Evolutionary conservation across 2,113 vertebrate genomes (phyloP).

Genomic region (Bos javanicus): DNA sequence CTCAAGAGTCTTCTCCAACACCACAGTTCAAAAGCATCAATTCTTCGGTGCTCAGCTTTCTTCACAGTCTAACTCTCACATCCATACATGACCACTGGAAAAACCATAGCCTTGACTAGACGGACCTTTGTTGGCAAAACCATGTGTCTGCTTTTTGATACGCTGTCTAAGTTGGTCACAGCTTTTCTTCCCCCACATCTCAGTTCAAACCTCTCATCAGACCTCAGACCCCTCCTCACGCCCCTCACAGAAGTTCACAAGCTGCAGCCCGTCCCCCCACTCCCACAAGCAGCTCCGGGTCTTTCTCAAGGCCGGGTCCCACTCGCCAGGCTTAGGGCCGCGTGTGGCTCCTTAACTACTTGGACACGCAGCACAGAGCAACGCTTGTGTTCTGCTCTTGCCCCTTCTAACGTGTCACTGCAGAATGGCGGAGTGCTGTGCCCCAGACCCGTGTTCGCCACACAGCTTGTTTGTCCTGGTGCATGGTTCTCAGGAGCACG

Average conservation of each 20-base stretch:
- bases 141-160: not conserved
- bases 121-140: not conserved
- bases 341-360: not conserved
- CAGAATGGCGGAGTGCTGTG: not conserved
- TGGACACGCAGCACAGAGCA: no score
- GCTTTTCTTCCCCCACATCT: not conserved
- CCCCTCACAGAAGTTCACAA: not conserved
- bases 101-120: not conserved
- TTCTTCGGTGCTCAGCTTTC: rapidly evolving
- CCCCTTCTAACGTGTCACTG: not conserved
- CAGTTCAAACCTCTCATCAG: not conserved
- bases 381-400: not conserved
- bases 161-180: not conserved
- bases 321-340: rapidly evolving
- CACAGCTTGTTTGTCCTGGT: rapidly evolving
- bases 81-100: not conserved
- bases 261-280: not conserved
- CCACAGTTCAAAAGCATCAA: not conserved
- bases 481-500: not conserved
- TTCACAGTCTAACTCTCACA: not conserved
- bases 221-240: not conserved
- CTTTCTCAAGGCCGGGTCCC: not conserved
- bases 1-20: not conserved
- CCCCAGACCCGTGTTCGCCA: not conserved
- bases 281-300: not conserved